Evolutionary conservation across 2,888 invertebrate species (phyloP).

Genomic region (Gryllus longicercus): DNA sequence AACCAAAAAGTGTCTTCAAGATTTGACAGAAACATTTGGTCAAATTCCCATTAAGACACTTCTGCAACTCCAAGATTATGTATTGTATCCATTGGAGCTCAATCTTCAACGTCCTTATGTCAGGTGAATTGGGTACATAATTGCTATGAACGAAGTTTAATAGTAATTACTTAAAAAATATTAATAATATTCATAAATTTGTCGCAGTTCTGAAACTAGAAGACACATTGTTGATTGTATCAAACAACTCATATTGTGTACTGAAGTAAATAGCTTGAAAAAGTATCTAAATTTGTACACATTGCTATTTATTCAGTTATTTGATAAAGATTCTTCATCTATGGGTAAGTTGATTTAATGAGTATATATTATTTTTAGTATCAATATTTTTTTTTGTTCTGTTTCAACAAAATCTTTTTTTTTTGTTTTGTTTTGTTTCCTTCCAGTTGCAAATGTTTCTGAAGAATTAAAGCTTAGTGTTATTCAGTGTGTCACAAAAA

Average conservation of each 20-base stretch:
- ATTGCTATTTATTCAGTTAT: constrained; percentile 55
- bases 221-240: constrained; percentile 53
- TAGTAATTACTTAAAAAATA: not conserved
- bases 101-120: constrained; percentile 43
- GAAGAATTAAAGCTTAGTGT: constrained; percentile 64
- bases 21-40: constrained; percentile 45
- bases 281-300: constrained; percentile 57
- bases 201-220: constrained; percentile 51
- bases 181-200: not conserved
- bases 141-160: no score
- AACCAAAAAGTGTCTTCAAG: constrained; percentile 46
- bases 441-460: constrained; percentile 55
- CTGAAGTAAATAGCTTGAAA: constrained; percentile 51
- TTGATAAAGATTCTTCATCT: constrained; percentile 51
- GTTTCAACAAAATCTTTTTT: not conserved
- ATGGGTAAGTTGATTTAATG: constrained; percentile 49
- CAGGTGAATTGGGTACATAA: constrained; percentile 40
- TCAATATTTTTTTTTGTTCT: constrained; percentile 11
- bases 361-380: constrained; percentile 33
- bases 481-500: constrained; percentile 53
- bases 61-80: constrained; percentile 54
- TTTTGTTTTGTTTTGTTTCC: constrained; percentile 22
- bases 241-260: constrained; percentile 51
- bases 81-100: constrained; percentile 52
- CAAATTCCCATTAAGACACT: constrained; percentile 48